Evolutionary conservation across 1,140 invertebrate species (phyloP).

Genomic region (Drosophila saltans): DNA sequence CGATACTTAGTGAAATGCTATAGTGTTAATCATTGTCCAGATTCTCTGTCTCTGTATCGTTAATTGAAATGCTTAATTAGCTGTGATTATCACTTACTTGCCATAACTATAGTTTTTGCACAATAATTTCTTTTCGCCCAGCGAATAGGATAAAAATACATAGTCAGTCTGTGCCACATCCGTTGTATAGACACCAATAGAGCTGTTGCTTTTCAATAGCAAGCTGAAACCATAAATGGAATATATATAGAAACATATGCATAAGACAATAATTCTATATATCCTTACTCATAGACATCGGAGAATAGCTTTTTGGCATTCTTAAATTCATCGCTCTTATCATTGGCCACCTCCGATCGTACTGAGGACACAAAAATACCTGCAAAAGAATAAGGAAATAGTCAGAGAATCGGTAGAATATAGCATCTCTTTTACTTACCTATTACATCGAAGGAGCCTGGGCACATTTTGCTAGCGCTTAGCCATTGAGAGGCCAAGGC

Average conservation of each 20-base stretch:
- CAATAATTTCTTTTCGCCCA: constrained; percentile 59
- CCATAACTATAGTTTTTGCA: constrained; percentile 72
- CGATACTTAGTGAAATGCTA: not conserved
- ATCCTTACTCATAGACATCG: constrained; percentile 69
- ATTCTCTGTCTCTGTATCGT: constrained; percentile 6
- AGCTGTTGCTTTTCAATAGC: constrained; percentile 63
- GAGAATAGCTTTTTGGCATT: constrained; percentile 74
- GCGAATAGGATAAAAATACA: constrained; percentile 70
- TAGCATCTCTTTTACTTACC: constrained; percentile 39
- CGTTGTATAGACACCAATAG: constrained; percentile 68
- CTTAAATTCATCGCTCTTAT: constrained; percentile 63
- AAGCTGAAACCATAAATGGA: constrained; percentile 28
- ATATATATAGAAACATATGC: not conserved
- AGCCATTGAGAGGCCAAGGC: constrained; percentile 77
- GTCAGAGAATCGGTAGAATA: not conserved
- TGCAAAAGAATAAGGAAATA: constrained; percentile 24
- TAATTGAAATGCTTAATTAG: not conserved
- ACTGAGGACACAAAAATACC: constrained; percentile 70
- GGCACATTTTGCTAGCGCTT: constrained; percentile 79
- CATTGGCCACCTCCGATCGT: constrained; percentile 50
- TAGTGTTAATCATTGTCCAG: not conserved
- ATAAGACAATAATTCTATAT: not conserved
- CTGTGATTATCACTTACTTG: constrained; percentile 61
- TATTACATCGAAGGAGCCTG: constrained; percentile 79
- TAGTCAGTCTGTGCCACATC: constrained; percentile 69